Conservation (phyloP, 2,888 invertebrate species). For the Tinea pellionella region DNA sequence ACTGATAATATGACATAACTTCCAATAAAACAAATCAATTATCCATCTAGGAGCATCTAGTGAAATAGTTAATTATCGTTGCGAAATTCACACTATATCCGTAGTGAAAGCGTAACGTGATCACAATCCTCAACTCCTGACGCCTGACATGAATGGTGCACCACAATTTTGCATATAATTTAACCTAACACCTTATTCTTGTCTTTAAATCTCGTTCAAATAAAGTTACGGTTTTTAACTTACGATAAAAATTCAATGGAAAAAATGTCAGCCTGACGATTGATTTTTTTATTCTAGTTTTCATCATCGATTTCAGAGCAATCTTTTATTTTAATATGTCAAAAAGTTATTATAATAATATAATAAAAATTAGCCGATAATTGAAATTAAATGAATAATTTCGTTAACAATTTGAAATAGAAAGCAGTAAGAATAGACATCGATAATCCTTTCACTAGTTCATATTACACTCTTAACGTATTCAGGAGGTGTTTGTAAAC, state of each 20-base stretch:
- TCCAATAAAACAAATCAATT: no score
- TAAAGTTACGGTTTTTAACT: no score
- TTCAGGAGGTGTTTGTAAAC: neutral
- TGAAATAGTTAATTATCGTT: neutral
- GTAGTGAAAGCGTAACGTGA: slow-evolving; percentile 6
- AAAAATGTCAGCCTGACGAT: no score
- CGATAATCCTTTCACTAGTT: neutral
- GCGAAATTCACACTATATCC: neutral
- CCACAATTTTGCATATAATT: neutral
- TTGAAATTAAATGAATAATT: neutral
- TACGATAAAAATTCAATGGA: no score
- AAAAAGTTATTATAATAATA: no score
- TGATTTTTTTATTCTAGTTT: no score
- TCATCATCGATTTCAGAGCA: no score
- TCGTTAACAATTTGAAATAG: neutral
- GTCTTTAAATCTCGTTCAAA: no score
- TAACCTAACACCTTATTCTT: neutral
- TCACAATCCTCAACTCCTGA: neutral
- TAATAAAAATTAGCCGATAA: no score
- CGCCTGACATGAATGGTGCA: neutral
- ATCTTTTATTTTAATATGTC: no score
- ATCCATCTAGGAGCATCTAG: no score
- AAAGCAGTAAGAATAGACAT: neutral
- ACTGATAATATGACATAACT: no score
- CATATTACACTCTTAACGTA: neutral